These are phyloP conservation scores for Phymanthus crucifer DNA, from an alignment of 92 coral and sea anemone genomes.

Conservation along the genomic window DNA sequence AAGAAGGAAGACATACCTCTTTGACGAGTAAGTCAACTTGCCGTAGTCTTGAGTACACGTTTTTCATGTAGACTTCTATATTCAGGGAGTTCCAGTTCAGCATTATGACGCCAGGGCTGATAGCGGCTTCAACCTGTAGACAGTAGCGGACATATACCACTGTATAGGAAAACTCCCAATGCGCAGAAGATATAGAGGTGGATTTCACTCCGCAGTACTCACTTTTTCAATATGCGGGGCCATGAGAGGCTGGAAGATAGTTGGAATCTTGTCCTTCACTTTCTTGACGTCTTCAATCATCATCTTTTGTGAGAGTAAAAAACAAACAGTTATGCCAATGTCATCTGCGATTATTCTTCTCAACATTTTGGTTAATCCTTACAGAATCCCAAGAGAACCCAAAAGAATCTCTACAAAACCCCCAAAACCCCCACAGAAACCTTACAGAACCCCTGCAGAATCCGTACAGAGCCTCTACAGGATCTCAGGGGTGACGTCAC, in stretches of 20 bases:
- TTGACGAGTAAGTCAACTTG: conserved; percentile 79
- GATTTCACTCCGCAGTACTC: conserved; percentile 5
- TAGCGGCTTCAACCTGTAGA: conserved; percentile 76
- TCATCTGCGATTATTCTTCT: background rate
- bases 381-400: no score
- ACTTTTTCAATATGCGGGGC: conserved; percentile 81
- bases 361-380: no score
- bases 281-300: conserved; percentile 71
- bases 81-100: conserved; percentile 87
- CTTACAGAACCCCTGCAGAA: no score
- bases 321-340: background rate
- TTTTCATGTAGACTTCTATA: conserved; percentile 66
- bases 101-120: conserved; percentile 82
- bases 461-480: background rate
- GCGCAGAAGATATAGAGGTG: background rate
- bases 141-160: background rate
- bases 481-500: background rate
- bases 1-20: conserved; percentile 31
- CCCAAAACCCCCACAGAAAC: no score
- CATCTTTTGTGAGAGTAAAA: conserved; percentile 38
- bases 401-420: background rate
- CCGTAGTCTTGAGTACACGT: conserved; percentile 71
- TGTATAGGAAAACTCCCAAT: background rate
- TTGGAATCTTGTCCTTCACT: conserved; percentile 73
- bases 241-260: conserved; percentile 80